Base-by-base conservation (phyloP, 2,888 invertebrate species). In the Eubasilissa splendida region DNA sequence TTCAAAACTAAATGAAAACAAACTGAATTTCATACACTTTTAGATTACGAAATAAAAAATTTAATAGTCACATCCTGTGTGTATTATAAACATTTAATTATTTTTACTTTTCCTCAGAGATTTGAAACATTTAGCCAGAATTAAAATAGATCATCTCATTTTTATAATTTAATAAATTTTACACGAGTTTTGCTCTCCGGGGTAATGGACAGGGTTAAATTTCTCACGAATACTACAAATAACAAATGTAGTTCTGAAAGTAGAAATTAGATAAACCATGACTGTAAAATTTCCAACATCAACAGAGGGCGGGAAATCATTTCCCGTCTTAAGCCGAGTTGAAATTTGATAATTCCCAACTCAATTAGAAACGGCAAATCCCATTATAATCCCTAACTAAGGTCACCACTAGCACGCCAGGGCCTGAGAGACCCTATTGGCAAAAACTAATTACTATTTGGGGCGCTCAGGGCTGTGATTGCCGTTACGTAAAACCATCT, bases 271-370 rank as follows among this genome's bases (percentile, higher is more conserved):
- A 70, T 52, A 50, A 12, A n/a, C 70, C n/a, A 70, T 5, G 54
- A 52, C 70, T 42, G 12, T 53, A 70, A 70, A 70, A 53, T 70
- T 70, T 22, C 10, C 12, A 65, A 65, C 33, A 65, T 42, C 70
- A n/a, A 52, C 52, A 70, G 70, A 70, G 54, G 14, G 11, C 11
- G 14, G 50, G 14, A 70, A 70, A 53, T 70, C 52, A 52, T 59
- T 75, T 75, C 53, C 9, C 65, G 22, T 74, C 68, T 31, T 79
- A 73, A 79, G 71, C 59, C 59, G 54, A 22, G 54, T 56, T 73
- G 71, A 78, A 78, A 78, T 78, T 73, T 79, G 73, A 58, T 73
- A 79, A 79, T 63, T 79, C 74, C 79, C 74, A 58, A 74, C 74
- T 42, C 79, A 79, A 75, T 79, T 66, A 75, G 31, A 52, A 77